These are phyloP conservation scores for Aphelinus atriplicis DNA, from an alignment of 1,140 invertebrate genomes.

Conservation along the genomic window DNA sequence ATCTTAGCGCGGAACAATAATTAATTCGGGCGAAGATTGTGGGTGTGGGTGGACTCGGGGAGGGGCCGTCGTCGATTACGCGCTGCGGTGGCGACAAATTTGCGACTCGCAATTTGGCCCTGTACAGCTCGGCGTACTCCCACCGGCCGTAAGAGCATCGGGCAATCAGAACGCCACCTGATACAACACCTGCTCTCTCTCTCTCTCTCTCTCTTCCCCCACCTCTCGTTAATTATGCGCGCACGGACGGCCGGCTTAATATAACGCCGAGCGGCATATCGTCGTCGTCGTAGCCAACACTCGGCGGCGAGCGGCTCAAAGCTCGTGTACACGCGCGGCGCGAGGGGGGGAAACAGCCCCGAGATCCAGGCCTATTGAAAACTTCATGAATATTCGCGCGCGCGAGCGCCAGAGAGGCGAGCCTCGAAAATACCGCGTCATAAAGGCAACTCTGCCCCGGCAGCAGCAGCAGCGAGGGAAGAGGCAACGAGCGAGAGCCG, in stretches of 20 bases:
- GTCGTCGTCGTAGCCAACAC: slow-evolving; percentile 33
- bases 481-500: neutral
- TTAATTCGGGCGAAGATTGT: neutral
- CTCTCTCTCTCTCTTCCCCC: too few relatives aligned
- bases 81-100: slow-evolving; percentile 17
- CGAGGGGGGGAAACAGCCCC: neutral
- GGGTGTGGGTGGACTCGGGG: too few relatives aligned
- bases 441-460: slow-evolving; percentile 16
- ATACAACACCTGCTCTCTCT: slow-evolving; percentile 12
- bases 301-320: slow-evolving; percentile 17
- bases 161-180: slow-evolving; percentile 25
- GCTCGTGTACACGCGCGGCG: neutral
- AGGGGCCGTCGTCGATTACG: neutral
- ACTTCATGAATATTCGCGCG: slow-evolving; percentile 34
- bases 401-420: neutral
- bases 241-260: neutral
- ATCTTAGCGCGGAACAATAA: slow-evolving; percentile 9
- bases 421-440: slow-evolving; percentile 16
- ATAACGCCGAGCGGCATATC: neutral
- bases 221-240: slow-evolving; percentile 30
- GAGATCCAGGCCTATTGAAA: slow-evolving; percentile 26
- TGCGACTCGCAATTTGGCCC: slow-evolving; percentile 21
- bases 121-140: neutral
- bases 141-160: neutral
- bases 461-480: neutral